phyloP scores from a whole-genome alignment of 2,888 invertebrate genomes.

The Sphaerophoria taeniata region DNA sequence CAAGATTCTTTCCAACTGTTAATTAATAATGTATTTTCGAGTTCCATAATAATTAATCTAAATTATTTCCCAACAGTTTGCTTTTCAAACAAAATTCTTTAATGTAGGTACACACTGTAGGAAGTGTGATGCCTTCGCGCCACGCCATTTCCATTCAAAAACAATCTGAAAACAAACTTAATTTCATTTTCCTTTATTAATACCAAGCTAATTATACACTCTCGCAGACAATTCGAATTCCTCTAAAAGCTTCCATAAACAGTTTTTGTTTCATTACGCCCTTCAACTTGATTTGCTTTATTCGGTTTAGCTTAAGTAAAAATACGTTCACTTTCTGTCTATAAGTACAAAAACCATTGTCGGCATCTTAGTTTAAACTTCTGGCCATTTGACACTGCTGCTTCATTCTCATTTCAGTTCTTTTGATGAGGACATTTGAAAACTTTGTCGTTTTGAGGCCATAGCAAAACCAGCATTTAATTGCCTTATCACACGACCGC shows the following conservation, averaged over 20 bases:
- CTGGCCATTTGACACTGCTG: conserved; percentile 25
- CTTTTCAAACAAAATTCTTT: too few relatives aligned
- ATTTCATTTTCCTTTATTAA: not conserved
- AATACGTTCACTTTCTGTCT: not conserved
- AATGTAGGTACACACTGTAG: too few relatives aligned
- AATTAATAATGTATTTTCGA: too few relatives aligned
- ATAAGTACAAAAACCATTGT: conserved; percentile 38
- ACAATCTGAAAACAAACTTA: too few relatives aligned
- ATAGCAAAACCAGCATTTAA: conserved; percentile 56
- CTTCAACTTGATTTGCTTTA: conserved; percentile 26
- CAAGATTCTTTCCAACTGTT: too few relatives aligned
- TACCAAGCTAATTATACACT: not conserved
- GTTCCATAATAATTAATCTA: too few relatives aligned
- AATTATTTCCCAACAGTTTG: too few relatives aligned
- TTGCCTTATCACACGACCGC: conserved; percentile 15
- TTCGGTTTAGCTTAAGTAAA: not conserved
- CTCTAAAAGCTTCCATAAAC: conserved; percentile 10
- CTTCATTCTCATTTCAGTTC: conserved; percentile 1
- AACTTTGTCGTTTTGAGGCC: conserved; percentile 59
- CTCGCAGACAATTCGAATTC: not conserved
- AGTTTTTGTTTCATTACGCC: conserved; percentile 28
- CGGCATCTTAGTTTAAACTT: conserved; percentile 48
- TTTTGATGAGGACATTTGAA: too few relatives aligned
- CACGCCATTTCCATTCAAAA: too few relatives aligned
- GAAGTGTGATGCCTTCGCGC: too few relatives aligned